Conservation (phyloP, 2,888 invertebrate genomes). For the Drosophila cognata region DNA sequence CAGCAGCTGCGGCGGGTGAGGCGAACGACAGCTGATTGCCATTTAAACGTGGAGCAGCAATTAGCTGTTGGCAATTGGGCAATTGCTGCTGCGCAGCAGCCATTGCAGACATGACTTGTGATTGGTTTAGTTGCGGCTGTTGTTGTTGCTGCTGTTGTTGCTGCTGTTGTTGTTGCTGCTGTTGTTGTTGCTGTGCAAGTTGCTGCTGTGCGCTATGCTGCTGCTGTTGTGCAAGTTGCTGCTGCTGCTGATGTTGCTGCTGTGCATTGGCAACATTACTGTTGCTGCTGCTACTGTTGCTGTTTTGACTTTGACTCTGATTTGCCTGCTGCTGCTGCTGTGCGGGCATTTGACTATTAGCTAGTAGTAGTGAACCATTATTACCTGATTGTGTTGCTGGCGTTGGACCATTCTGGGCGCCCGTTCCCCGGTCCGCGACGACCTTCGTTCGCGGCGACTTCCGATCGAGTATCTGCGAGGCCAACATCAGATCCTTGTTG, state of each 20-base stretch:
- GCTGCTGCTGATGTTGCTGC: slow-evolving; percentile 85
- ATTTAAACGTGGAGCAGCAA: slow-evolving; percentile 87
- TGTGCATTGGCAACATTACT: slow-evolving; percentile 79
- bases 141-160: slow-evolving; percentile 66
- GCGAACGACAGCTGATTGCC: slow-evolving; percentile 85
- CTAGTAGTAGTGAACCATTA: slow-evolving; percentile 84
- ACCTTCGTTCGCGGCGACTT: slow-evolving; percentile 90
- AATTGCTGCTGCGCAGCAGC: slow-evolving; percentile 64
- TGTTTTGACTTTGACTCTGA: slow-evolving; percentile 79
- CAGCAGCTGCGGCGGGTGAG: slow-evolving; percentile 85
- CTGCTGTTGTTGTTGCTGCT: slow-evolving; percentile 22
- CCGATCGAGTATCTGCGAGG: slow-evolving; percentile 92
- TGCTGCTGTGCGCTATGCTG: slow-evolving; percentile 85
- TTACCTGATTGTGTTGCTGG: slow-evolving; percentile 85
- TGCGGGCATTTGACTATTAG: slow-evolving; percentile 82
- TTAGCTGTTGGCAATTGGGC: slow-evolving; percentile 79
- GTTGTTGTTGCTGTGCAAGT: slow-evolving; percentile 78
- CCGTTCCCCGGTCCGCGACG: slow-evolving; percentile 80
- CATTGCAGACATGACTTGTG: slow-evolving; percentile 70
- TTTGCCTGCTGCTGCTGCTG: slow-evolving; percentile 48
- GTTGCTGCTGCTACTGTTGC: slow-evolving; percentile 77
- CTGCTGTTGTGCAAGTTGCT: slow-evolving; percentile 66
- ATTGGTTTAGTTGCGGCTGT: slow-evolving; percentile 65
- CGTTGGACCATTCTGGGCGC: slow-evolving; percentile 81
- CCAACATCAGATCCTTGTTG: slow-evolving; percentile 93